Conservation (phyloP, 2,797 vertebrate species). For the Cirrhinus mrigala region DNA sequence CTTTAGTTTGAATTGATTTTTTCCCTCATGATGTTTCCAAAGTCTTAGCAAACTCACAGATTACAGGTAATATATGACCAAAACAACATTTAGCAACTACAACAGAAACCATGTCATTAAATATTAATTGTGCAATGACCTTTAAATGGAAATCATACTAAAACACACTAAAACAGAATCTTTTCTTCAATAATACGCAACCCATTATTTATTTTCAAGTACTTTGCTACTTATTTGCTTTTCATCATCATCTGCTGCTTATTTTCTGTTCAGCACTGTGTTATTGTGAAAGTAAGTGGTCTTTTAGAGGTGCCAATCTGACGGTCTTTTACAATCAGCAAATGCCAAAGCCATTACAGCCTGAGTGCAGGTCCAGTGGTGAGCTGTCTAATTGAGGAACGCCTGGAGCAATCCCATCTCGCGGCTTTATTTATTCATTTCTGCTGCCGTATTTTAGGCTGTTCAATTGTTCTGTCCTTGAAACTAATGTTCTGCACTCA, state of each 20-base stretch:
- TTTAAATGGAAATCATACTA: neutral
- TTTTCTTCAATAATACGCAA: neutral
- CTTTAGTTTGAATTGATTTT: neutral
- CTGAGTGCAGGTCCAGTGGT: constrained; percentile 5
- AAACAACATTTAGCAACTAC: neutral
- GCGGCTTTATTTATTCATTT: neutral
- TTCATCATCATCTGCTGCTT: neutral
- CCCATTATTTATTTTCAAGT: neutral
- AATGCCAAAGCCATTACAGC: constrained; percentile 37
- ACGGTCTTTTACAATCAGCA: constrained; percentile 35
- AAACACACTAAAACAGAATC: neutral
- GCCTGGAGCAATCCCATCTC: constrained; percentile 5
- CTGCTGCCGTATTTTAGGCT: neutral
- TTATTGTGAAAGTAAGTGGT: neutral
- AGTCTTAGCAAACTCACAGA: constrained; percentile 4
- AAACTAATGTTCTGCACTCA: constrained; percentile 9
- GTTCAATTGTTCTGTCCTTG: neutral
- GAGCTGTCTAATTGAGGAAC: constrained; percentile 33
- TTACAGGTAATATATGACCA: neutral
- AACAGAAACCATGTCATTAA: constrained; percentile 5
- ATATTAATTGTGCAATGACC: neutral
- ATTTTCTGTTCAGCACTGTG: neutral
- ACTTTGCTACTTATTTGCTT: too few species aligned
- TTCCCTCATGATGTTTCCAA: neutral
- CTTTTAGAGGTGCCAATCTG: constrained; percentile 5